A percentile compares a stretch with the other conserved stretches of the same genome.
Conservation (phyloP, 2,797 vertebrate genomes). For the Pseudomugil tenellus region DNA sequence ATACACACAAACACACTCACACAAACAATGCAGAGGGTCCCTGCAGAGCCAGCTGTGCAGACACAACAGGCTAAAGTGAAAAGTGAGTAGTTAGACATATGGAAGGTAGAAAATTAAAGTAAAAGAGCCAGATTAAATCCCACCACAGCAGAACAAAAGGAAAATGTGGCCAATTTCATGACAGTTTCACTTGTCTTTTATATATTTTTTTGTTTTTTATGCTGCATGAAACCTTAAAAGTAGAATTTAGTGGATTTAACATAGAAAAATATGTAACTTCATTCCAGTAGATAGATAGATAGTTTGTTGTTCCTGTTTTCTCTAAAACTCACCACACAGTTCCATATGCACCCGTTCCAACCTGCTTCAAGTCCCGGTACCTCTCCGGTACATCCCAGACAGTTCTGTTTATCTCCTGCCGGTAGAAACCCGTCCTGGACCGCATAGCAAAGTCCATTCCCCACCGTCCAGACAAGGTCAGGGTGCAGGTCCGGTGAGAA, state of each 20-base stretch:
- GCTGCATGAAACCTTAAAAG: no score
- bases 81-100: background rate
- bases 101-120: background rate
- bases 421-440: constrained; percentile 86
- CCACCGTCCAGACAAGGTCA: background rate
- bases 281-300: no score
- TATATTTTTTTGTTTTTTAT: no score
- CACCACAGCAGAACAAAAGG: no score
- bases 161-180: no score
- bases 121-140: background rate
- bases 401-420: constrained; percentile 91
- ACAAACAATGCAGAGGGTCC: constrained; percentile 65
- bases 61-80: constrained; percentile 10
- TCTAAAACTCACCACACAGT: constrained; percentile 88
- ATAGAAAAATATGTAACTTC: no score
- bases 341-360: constrained; percentile 95
- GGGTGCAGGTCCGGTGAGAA: background rate
- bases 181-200: no score
- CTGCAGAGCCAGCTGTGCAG: constrained; percentile 48
- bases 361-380: constrained; percentile 90
- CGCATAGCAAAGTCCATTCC: constrained; percentile 83
- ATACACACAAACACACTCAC: constrained; percentile 18
- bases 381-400: constrained; percentile 91
- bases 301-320: background rate
- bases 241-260: no score